phyloP scores from a whole-genome alignment of 2,888 invertebrate genomes.

The Baronia brevicornis region DNA sequence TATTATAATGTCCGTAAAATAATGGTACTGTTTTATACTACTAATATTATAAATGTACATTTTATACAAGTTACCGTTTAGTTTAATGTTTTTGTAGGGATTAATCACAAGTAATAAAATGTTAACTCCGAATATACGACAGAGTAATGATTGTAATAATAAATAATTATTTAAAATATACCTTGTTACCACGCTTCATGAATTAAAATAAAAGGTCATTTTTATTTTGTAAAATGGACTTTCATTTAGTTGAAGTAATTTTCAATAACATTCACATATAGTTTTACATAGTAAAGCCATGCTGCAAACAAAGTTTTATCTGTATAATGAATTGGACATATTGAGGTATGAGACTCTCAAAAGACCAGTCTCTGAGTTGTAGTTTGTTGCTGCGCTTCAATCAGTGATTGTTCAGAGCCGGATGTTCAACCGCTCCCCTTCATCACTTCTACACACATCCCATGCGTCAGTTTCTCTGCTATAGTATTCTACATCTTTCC shows the following conservation, averaged over 20 bases:
- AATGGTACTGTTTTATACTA: constrained; percentile 69
- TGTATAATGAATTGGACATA: too few species aligned
- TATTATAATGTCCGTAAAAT: constrained; percentile 33
- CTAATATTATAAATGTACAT: constrained; percentile 55
- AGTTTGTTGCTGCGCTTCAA: too few species aligned
- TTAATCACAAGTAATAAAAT: constrained; percentile 63
- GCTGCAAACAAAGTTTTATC: too few species aligned
- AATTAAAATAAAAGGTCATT: constrained; percentile 74
- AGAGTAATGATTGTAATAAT: too few species aligned
- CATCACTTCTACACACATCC: too few species aligned
- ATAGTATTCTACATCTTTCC: too few species aligned
- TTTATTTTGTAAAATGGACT: constrained; percentile 65
- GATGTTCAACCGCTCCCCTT: too few species aligned
- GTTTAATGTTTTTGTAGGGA: constrained; percentile 67
- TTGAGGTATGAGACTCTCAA: too few species aligned
- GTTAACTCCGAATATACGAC: constrained; percentile 61
- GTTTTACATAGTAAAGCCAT: constrained; percentile 1
- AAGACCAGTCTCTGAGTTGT: too few species aligned
- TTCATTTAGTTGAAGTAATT: constrained; percentile 34
- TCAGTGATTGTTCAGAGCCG: too few species aligned
- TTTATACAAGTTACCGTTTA: constrained; percentile 75
- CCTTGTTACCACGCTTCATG: constrained; percentile 74
- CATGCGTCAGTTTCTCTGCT: too few species aligned
- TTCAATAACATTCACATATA: constrained; percentile 3
- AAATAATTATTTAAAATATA: constrained; percentile 65